phyloP scores from a whole-genome alignment of 2,113 vertebrate species.

The Saguinus imperator region DNA sequence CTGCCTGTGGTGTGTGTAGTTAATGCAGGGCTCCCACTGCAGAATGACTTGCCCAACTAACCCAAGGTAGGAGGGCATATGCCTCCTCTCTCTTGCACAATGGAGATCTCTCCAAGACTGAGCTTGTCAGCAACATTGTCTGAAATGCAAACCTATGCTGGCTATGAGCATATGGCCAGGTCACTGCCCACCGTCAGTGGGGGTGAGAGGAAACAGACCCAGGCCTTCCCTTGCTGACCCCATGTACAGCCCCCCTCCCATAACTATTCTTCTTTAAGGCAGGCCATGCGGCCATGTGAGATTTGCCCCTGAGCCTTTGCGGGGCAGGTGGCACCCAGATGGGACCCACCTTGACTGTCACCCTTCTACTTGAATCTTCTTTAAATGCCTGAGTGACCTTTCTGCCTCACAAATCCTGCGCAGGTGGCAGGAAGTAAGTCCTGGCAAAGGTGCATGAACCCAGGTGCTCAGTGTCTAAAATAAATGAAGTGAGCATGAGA shows the following conservation, averaged over 20 bases:
- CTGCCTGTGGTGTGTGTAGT: not conserved
- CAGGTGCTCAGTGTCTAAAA: not conserved
- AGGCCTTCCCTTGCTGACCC: not conserved
- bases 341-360: not conserved
- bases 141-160: not conserved
- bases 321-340: not conserved
- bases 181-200: not conserved
- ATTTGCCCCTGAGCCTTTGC: slow-evolving; percentile 4
- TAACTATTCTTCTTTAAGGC: not conserved
- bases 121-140: not conserved
- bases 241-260: accelerated
- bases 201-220: not conserved
- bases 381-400: not conserved
- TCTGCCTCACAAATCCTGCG: not conserved
- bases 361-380: not conserved
- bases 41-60: not conserved
- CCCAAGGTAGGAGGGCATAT: not conserved
- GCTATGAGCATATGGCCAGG: not conserved
- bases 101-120: not conserved
- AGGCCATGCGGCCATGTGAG: not conserved
- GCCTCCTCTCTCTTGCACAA: not conserved
- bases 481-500: not conserved
- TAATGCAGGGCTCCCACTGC: not conserved
- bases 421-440: slow-evolving; percentile 27
- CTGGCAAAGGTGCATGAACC: not conserved